Conservation (phyloP, 1,140 invertebrate species). For the Eumaeus atala region DNA sequence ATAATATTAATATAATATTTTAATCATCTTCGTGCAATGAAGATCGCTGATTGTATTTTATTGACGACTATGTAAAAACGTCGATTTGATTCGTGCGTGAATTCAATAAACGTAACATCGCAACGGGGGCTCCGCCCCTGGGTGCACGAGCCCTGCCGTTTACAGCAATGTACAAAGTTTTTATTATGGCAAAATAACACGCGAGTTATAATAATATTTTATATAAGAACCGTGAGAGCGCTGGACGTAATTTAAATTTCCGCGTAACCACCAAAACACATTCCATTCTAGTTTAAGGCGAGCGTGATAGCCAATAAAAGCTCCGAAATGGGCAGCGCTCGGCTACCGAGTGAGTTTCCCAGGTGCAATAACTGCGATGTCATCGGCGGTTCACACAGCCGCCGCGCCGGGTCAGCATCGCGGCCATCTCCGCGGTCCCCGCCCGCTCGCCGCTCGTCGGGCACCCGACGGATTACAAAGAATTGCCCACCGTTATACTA, state of each 20-base stretch:
- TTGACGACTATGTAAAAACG: slow-evolving; percentile 17
- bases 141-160: slow-evolving; percentile 47
- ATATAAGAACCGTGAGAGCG: slow-evolving; percentile 51
- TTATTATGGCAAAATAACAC: slow-evolving; percentile 53
- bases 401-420: slow-evolving; percentile 38
- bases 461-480: slow-evolving; percentile 11
- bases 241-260: slow-evolving; percentile 44
- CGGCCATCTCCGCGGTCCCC: no score
- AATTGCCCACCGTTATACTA: slow-evolving; percentile 1
- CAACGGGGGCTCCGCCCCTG: slow-evolving; percentile 51
- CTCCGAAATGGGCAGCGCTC: slow-evolving; percentile 48
- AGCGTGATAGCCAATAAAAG: slow-evolving; percentile 64
- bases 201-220: slow-evolving; percentile 34
- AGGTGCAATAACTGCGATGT: slow-evolving; percentile 47
- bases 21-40: slow-evolving; percentile 17
- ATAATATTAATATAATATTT: slow-evolving; percentile 10
- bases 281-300: slow-evolving; percentile 64
- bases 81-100: slow-evolving; percentile 43
- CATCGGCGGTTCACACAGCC: slow-evolving; percentile 48
- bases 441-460: neutral
- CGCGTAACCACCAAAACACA: slow-evolving; percentile 57
- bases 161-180: slow-evolving; percentile 24
- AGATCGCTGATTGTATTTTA: slow-evolving; percentile 24
- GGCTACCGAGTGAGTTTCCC: slow-evolving; percentile 59
- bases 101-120: slow-evolving; percentile 45